Percentiles rank a stretch among this genome's conserved stretches.
Evolutionary conservation across 2,113 vertebrate genomes (phyloP).

Genomic region (Dromaius novaehollandiae): DNA sequence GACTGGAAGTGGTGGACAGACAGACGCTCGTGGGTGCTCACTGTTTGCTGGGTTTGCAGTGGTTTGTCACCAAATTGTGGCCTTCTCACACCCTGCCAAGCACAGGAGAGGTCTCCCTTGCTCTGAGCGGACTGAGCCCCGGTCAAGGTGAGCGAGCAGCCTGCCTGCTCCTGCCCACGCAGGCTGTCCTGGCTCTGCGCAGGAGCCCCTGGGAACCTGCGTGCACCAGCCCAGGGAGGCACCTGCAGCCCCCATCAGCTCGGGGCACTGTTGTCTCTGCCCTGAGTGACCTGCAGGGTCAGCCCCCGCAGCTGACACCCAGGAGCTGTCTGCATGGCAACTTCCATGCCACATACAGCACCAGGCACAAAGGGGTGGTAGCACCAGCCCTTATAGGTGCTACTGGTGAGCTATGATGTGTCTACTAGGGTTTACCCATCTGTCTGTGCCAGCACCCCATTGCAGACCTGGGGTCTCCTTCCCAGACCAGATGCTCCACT

Average conservation of each 20-base stretch:
- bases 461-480: not conserved
- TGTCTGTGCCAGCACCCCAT: not conserved
- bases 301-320: too few species aligned
- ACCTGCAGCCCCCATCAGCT: not conserved
- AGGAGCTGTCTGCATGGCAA: not conserved
- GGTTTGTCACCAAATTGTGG: not conserved
- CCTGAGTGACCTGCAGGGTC: too few species aligned
- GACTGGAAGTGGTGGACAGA: not conserved
- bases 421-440: not conserved
- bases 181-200: not conserved
- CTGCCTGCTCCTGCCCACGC: fast-evolving
- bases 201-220: not conserved
- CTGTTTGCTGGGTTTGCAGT: not conserved
- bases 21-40: not conserved
- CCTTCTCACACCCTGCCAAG: not conserved
- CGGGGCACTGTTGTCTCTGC: too few species aligned
- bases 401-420: not conserved
- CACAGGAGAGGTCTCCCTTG: not conserved
- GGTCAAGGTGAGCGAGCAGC: fast-evolving
- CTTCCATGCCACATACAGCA: not conserved
- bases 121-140: fast-evolving
- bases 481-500: not conserved
- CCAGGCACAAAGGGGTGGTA: not conserved
- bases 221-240: not conserved
- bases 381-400: not conserved